Conservation (phyloP, 2,113 vertebrate genomes). For the Acanthisitta chloris region DNA sequence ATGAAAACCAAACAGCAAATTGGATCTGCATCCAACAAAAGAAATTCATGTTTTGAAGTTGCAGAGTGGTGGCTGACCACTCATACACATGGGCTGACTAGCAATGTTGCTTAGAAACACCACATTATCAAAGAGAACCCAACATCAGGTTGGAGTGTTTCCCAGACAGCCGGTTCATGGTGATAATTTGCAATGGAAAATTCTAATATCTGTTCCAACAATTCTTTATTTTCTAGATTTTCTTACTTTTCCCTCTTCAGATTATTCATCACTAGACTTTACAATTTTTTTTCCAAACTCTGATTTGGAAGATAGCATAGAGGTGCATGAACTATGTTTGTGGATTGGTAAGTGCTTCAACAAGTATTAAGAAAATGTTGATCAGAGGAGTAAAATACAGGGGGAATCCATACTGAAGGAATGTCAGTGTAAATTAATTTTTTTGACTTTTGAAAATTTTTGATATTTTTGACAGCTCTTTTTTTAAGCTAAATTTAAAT, state of each 20-base stretch:
- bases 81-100: background rate
- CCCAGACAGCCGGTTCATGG: slow-evolving; percentile 66
- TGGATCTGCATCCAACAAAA: slow-evolving; percentile 46
- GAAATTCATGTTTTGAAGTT: slow-evolving; percentile 40
- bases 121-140: slow-evolving; percentile 65
- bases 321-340: background rate
- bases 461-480: no score
- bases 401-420: background rate
- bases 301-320: background rate
- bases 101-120: slow-evolving; percentile 66
- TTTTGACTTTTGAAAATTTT: no score
- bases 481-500: background rate
- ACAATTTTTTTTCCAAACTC: background rate
- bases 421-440: background rate
- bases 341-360: background rate
- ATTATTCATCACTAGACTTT: slow-evolving; percentile 13
- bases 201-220: slow-evolving; percentile 65
- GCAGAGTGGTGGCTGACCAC: slow-evolving; percentile 47
- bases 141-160: slow-evolving; percentile 68
- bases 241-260: slow-evolving; percentile 41
- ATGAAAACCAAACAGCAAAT: slow-evolving; percentile 27
- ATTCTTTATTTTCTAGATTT: slow-evolving; percentile 63
- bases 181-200: slow-evolving; percentile 73
- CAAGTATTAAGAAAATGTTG: background rate
- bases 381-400: background rate